phyloP scores from a whole-genome alignment of 2,888 invertebrate species.

The Cynaeus angustus region DNA sequence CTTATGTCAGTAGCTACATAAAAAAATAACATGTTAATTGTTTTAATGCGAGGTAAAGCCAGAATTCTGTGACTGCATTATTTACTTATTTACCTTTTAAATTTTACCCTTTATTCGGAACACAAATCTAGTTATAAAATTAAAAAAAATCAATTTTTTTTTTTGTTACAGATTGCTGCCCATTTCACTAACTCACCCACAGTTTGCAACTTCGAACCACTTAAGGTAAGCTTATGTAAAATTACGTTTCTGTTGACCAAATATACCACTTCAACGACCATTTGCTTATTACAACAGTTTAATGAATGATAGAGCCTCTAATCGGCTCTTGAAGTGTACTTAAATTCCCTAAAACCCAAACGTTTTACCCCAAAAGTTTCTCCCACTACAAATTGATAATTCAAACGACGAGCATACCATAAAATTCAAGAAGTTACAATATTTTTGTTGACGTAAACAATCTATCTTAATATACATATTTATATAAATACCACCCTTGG shows the following conservation, averaged over 20 bases:
- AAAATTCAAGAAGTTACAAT: slow-evolving; percentile 23
- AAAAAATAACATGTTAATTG: too few species aligned
- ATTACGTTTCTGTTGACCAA: too few species aligned
- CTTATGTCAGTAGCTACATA: too few species aligned
- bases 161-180: slow-evolving; percentile 23
- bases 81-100: too few species aligned
- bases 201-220: slow-evolving; percentile 22
- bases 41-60: too few species aligned
- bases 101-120: too few species aligned
- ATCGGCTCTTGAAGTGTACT: slow-evolving; percentile 18
- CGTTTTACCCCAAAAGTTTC: too few species aligned
- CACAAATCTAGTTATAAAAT: too few species aligned
- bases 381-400: too few species aligned
- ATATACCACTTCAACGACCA: background rate
- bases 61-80: too few species aligned
- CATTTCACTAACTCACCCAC: slow-evolving; percentile 3
- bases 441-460: slow-evolving; percentile 43
- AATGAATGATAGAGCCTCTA: slow-evolving; percentile 24
- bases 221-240: slow-evolving; percentile 18
- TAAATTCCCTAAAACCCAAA: slow-evolving; percentile 31
- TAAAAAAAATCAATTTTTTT: too few species aligned
- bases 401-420: background rate
- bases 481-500: slow-evolving; percentile 34
- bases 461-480: slow-evolving; percentile 31
- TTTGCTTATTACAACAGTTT: too few species aligned